phyloP scores from a whole-genome alignment of 2,797 vertebrate species.

The Sardinella longiceps region DNA sequence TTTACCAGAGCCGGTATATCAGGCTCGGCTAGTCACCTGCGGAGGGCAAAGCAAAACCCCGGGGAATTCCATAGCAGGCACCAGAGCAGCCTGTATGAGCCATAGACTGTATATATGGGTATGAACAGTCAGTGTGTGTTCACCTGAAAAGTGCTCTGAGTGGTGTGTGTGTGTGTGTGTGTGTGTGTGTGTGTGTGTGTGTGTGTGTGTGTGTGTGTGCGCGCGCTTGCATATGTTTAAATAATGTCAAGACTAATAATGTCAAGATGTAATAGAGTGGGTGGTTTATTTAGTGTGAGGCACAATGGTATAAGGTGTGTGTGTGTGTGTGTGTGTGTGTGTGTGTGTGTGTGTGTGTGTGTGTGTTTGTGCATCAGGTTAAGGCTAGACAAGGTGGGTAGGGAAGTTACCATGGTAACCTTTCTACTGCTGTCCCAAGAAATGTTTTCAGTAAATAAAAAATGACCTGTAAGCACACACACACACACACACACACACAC shows the following conservation, averaged over 20 bases:
- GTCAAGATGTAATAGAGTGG: not conserved
- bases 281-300: too few species aligned
- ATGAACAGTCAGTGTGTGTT: not conserved
- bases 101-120: too few species aligned
- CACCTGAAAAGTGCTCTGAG: not conserved
- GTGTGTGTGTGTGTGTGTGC: not conserved
- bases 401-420: not conserved
- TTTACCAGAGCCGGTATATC: too few species aligned
- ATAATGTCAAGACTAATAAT: too few species aligned
- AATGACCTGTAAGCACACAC: not conserved
- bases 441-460: conserved; percentile 15
- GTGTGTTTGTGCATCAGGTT: not conserved
- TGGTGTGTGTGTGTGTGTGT: conserved; percentile 12
- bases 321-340: not conserved
- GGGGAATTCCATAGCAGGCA: too few species aligned
- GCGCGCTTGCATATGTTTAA: not conserved
- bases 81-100: too few species aligned
- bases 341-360: not conserved
- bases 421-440: not conserved
- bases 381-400: not conserved
- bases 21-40: too few species aligned
- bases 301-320: not conserved
- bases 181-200: conserved; percentile 17
- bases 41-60: too few species aligned
- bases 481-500: not conserved